phyloP scores from a whole-genome alignment of 1,140 invertebrate species.

The Drosophila ercepeae region DNA sequence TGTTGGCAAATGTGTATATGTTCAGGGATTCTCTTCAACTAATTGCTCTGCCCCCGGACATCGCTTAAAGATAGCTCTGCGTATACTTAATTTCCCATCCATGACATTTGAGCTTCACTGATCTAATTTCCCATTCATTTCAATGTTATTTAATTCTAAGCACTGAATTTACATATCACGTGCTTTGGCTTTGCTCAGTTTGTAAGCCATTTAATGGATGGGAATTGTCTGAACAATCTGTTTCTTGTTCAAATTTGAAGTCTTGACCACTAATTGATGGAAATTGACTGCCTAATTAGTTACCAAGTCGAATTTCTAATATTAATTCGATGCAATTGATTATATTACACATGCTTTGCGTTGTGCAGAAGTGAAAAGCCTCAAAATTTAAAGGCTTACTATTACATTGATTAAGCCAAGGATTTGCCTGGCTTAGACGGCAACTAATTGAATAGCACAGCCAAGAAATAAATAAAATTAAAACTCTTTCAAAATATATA shows the following conservation, averaged over 20 bases:
- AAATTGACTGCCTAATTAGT: background rate
- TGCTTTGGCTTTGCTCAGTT: background rate
- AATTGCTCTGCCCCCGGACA: conserved; percentile 13
- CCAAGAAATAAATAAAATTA: conserved; percentile 9
- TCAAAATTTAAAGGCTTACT: too few species aligned
- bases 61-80: background rate
- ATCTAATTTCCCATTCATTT: background rate
- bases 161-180: background rate
- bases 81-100: background rate
- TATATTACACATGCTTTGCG: too few species aligned
- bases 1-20: background rate
- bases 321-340: background rate
- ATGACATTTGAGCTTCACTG: background rate
- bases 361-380: too few species aligned
- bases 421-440: background rate
- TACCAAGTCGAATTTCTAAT: background rate
- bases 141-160: background rate
- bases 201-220: background rate
- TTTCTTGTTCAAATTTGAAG: background rate
- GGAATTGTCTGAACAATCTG: background rate
- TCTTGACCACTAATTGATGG: background rate
- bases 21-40: background rate
- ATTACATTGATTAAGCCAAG: too few species aligned
- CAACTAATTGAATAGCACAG: background rate
- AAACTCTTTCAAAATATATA: conserved; percentile 7